Conservation (phyloP, 2,888 invertebrate species). For the Nemoura dubitans region DNA sequence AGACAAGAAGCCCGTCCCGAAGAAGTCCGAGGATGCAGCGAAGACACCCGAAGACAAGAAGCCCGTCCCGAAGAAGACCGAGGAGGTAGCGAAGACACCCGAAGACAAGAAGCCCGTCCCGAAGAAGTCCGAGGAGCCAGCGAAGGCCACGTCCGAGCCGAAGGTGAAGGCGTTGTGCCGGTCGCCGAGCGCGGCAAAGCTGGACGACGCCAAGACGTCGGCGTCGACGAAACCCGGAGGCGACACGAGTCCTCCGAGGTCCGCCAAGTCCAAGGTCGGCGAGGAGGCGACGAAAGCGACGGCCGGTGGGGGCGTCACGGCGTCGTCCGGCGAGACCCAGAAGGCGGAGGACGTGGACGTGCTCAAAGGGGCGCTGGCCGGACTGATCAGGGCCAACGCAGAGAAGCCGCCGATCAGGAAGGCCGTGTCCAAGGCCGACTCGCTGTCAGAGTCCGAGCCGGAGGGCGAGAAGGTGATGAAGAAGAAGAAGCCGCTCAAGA, state of each 20-base stretch:
- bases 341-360: neutral
- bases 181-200: neutral
- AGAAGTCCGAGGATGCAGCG: too few relatives aligned
- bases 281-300: neutral
- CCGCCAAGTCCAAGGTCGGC: neutral
- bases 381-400: neutral
- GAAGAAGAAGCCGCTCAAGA: neutral
- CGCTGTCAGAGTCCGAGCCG: conserved; percentile 8
- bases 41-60: neutral
- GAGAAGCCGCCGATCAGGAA: conserved; percentile 15
- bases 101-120: neutral
- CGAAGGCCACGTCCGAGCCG: neutral
- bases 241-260: neutral
- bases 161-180: neutral
- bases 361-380: conserved; percentile 13
- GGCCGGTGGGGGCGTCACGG: too few relatives aligned
- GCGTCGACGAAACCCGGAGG: neutral
- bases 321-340: neutral
- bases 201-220: neutral
- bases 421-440: neutral
- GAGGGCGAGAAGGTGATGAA: neutral
- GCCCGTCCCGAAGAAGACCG: neutral
- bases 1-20: neutral
- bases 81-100: neutral
- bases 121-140: neutral